Base-by-base conservation (phyloP, 1,140 invertebrate genomes). In the Tenebrio molitor region DNA sequence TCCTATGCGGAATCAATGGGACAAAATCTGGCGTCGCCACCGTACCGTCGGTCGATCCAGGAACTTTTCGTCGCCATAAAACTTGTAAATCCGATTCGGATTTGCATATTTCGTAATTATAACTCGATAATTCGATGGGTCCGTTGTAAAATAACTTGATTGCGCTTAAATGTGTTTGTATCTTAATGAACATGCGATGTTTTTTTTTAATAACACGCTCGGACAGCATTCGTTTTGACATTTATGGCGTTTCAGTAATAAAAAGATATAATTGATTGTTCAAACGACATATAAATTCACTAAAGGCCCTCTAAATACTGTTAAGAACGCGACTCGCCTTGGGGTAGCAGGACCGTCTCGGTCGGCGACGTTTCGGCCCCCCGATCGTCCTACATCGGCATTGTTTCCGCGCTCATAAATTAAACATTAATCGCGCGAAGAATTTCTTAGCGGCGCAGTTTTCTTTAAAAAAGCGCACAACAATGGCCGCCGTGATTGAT, bases 231-330 rank as follows among this genome's bases (percentile, higher is more conserved):
- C 19, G 17, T 50, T 50, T 23, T 50, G 44, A 50, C 44, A 23
- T 50, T 50, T 50, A 50, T 50, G 17, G 44, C 44, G 17, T 50
- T 50, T 2, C 10, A 19, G 44, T 21, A 50, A 50, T 50, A 50
- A 50, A 50, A 50, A 50, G 44, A 50, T 50, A 50, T 50, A 50
- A 50, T 50, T 50, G 44, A 50, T 50, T 50, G 44, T 50, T 50
- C 21, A n/a, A 21, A 2, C 10, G 44, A 50, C 44, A 50, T 21
- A 23, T 23, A 50, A 23, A 21, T 23, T 21, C 17, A 50, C 44
- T 50, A 50, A 50, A n/a, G 16, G 41, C 17, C 44, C 44, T 19
- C 44, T 50, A 50, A 50, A 50, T 21, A 50, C 44, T 21, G 8
- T 15, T 19, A 19, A 50, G 21, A 50, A 50, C 19, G 21, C 21